These are phyloP conservation scores for Pachypanchax playfairii DNA, from an alignment of 2,113 vertebrate genomes.

Conservation along the genomic window DNA sequence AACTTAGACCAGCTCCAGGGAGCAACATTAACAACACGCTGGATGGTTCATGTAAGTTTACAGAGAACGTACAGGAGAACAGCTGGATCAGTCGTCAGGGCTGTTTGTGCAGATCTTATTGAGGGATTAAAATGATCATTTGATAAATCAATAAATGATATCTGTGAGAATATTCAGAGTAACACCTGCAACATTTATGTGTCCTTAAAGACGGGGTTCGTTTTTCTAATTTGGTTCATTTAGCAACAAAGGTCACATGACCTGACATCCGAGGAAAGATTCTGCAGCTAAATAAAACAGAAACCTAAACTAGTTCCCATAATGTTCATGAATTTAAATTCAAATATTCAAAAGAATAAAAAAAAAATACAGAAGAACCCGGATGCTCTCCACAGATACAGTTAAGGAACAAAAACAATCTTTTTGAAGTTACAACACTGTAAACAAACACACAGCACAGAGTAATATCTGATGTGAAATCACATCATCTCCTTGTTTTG, in stretches of 20 bases:
- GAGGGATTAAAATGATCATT: too few species aligned
- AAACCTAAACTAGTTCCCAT: too few species aligned
- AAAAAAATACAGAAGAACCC: too few species aligned
- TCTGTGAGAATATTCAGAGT: neutral
- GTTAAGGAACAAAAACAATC: too few species aligned
- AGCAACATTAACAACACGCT: conserved; percentile 25
- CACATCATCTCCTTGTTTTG: too few species aligned
- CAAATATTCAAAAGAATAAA: too few species aligned
- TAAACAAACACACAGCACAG: too few species aligned
- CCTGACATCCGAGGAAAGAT: conserved; percentile 11
- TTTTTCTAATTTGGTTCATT: neutral
- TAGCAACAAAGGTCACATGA: conserved; percentile 3
- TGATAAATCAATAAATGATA: neutral
- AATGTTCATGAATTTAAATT: too few species aligned
- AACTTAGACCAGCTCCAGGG: conserved; percentile 39
- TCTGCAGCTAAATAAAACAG: neutral
- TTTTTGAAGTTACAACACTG: too few species aligned
- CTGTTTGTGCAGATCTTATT: neutral
- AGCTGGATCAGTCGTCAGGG: conserved; percentile 2
- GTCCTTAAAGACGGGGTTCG: neutral
- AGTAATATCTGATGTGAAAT: too few species aligned
- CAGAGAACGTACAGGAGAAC: conserved; percentile 3
- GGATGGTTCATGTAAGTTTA: neutral
- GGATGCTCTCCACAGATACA: too few species aligned
- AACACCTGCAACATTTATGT: conserved; percentile 4